Base-by-base conservation (phyloP, 2,888 invertebrate genomes). In the Iselma pallidipennis region DNA sequence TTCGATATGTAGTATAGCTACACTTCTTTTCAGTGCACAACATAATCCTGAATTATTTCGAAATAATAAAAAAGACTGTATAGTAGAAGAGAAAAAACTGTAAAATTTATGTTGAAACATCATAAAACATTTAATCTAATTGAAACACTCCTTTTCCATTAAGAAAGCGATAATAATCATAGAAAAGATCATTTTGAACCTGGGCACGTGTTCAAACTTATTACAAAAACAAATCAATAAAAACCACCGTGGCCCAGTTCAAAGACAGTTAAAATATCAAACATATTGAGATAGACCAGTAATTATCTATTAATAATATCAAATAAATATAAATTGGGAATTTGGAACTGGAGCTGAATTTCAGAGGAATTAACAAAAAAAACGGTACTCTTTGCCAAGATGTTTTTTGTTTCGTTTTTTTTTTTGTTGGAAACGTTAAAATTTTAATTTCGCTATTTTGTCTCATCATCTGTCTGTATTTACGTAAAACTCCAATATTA, bases 111-210 rank as follows among this genome's bases (percentile, higher is more conserved):
- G 19, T 42, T n/a, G 10, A 6, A 19, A 42, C 42, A 19, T 42
- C 14, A 14, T 14, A 14, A 42, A 42, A 42, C 42, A 16, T 42
- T 42, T 42, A 19, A 42, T 42, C 19, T 45, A 45, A 45, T 45
- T 45, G 45, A 45, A 45, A 23, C 45, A 45, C 12, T 45, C 21
- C n/a, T 45, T 45, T 45, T 45, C 45, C 45, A 45, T 45, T 45
- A 23, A 45, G n/a, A n/a, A 1, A 31, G 23, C 45, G 23, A 45
- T 45, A 23, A 45, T 45, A 12, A 45, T 45, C 19, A 12, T 5
- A 5, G 45, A 21, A 45, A 12, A 4, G 45, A 23, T 45, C 12
- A 45, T 45, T 45, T 21, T 23, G 2, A 21, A 45, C 23, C 45
- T 45, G 45, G 45, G 45, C 45, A 45, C 45, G 23, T 45, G 45